Evolutionary conservation across 2,797 vertebrate genomes (phyloP), one percentile per base, ranked within the genome.

Genomic region (Sus cebifrons): DNA sequence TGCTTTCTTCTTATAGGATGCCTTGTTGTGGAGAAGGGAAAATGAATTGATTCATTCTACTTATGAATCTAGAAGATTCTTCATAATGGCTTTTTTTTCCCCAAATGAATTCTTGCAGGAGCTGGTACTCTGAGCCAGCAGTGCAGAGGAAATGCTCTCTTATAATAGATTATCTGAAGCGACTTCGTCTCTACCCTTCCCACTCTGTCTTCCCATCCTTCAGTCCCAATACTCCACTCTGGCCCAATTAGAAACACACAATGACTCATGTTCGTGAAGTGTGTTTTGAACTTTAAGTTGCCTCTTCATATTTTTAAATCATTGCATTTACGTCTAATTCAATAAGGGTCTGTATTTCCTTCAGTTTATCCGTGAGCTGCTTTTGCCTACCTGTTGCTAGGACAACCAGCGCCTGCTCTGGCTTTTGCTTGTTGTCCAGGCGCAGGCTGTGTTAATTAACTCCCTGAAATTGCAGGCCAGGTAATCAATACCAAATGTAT

Each of bases 401-500:
- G 98, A 98, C 98, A 98, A 98, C 98, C 98, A 93, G 97, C 56
- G 67, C 95, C 86, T 77, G 93, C 97, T 95, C 96, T 78, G 97
- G 97, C 84, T 85, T 89, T 67, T 9, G 13, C 97, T 94, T 70
- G 94, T 70, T 92, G 93, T 96, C 94, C 86, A 85, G 92, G 96
- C 79, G 5, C 92, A 96, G 58, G 27, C 96, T 95, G 94, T 97
- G 97, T 97, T 97, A 97, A 97, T 98, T 98, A 98, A 98, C 96
- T 96, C 97, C 97, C 96, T 98, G 98, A 98, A 98, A 98, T 95
- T 97, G 94, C 97, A 96, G 94, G 97, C 97, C 93, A 98, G 98
- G 97, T 98, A 98, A 98, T 98, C 98, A 96, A 98, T 98, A 98
- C 94, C 75, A 97, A 98, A 98, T 96, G 89, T 96, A 98, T 98